Percentiles rank a stretch among this genome's conserved stretches.
These are phyloP conservation scores for Amyelois transitella DNA, from an alignment of 1,140 invertebrate genomes.

Conservation along the genomic window DNA sequence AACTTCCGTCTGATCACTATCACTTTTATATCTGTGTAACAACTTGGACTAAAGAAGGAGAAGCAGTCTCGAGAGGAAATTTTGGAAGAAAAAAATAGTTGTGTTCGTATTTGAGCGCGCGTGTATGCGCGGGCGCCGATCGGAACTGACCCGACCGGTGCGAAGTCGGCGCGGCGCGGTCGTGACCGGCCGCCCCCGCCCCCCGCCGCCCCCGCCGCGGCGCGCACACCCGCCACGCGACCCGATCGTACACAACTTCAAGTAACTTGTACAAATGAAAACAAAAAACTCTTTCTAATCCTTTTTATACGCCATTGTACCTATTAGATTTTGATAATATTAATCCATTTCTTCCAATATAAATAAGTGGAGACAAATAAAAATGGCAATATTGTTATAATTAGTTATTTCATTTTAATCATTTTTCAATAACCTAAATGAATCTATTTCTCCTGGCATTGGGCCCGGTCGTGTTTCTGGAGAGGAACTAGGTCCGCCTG, in stretches of 20 bases:
- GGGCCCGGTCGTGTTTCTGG: too few species aligned
- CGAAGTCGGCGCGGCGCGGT: constrained; percentile 40
- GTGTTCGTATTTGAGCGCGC: constrained; percentile 27
- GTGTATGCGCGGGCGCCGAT: constrained; percentile 48
- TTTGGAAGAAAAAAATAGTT: constrained; percentile 22
- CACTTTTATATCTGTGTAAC: constrained; percentile 10
- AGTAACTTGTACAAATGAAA: neutral
- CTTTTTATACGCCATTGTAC: too few species aligned
- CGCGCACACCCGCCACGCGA: neutral
- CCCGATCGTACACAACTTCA: neutral
- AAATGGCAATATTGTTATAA: too few species aligned
- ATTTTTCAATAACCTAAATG: too few species aligned
- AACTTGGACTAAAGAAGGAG: constrained; percentile 23
- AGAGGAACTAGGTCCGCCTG: too few species aligned
- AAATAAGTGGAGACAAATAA: too few species aligned
- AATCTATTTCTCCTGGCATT: too few species aligned
- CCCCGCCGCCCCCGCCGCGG: neutral
- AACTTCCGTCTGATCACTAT: constrained; percentile 4
- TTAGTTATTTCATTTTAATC: too few species aligned
- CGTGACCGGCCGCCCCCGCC: constrained; percentile 20
- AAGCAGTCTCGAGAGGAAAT: neutral
- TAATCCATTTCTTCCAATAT: too few species aligned
- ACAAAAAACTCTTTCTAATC: too few species aligned
- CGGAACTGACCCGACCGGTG: constrained; percentile 65
- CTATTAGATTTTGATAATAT: too few species aligned